These are phyloP conservation scores for Troides helena DNA, from an alignment of 2,888 invertebrate genomes.

Conservation along the genomic window DNA sequence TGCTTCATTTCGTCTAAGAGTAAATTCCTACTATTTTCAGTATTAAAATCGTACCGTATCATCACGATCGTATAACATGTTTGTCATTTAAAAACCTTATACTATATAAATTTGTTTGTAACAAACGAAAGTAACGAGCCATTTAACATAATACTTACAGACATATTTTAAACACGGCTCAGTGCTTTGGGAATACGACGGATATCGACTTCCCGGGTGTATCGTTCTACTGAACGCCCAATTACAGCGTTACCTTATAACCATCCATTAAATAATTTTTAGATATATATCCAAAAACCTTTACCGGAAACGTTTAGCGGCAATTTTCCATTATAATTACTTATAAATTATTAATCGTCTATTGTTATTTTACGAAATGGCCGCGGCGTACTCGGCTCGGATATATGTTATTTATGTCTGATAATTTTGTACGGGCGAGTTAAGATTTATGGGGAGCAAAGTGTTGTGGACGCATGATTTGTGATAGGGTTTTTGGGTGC, in stretches of 20 bases:
- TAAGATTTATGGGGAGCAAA: slow-evolving; percentile 35
- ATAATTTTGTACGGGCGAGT: slow-evolving; percentile 54
- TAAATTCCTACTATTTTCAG: not conserved
- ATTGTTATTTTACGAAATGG: slow-evolving; percentile 62
- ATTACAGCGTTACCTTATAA: slow-evolving; percentile 53
- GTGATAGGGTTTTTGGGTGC: slow-evolving; percentile 30
- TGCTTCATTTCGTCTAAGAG: too few species aligned
- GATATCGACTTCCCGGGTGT: slow-evolving; percentile 33
- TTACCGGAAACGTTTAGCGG: slow-evolving; percentile 64
- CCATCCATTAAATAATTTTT: slow-evolving; percentile 43
- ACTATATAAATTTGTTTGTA: not conserved
- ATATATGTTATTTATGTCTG: slow-evolving; percentile 63
- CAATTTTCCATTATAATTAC: slow-evolving; percentile 73
- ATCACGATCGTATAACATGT: slow-evolving; percentile 4
- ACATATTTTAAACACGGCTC: slow-evolving; percentile 24
- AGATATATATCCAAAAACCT: slow-evolving; percentile 55
- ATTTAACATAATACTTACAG: slow-evolving; percentile 23
- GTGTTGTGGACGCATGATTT: slow-evolving; percentile 41
- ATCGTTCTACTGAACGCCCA: slow-evolving; percentile 43
- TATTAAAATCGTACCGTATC: not conserved
- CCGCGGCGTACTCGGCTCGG: slow-evolving; percentile 41
- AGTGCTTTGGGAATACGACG: slow-evolving; percentile 30
- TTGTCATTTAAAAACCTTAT: not conserved
- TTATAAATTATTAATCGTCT: slow-evolving; percentile 70
- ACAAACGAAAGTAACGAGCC: slow-evolving; percentile 14